Evolutionary conservation across 2,113 vertebrate genomes (phyloP).

Genomic region (Pholis gunnellus): DNA sequence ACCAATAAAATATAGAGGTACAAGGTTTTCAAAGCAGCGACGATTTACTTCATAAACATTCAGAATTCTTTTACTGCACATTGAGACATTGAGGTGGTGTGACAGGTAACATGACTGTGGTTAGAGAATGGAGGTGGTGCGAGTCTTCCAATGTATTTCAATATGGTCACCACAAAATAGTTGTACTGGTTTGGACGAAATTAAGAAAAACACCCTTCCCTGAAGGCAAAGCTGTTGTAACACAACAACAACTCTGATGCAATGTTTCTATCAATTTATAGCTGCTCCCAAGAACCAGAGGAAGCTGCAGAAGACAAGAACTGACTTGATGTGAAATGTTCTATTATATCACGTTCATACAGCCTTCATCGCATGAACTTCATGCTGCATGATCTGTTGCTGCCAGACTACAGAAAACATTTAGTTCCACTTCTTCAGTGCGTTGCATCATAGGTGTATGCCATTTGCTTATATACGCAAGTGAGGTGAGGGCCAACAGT

Average conservation of each 20-base stretch:
- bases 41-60: neutral
- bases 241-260: constrained; percentile 21
- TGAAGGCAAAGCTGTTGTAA: neutral
- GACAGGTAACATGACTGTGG: neutral
- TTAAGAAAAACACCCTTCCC: neutral
- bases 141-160: neutral
- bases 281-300: neutral
- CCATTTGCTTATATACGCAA: constrained; percentile 1
- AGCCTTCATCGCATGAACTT: no score
- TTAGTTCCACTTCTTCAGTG: neutral
- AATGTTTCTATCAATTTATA: neutral
- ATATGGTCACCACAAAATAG: neutral
- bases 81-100: neutral
- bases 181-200: neutral
- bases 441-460: neutral
- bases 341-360: neutral
- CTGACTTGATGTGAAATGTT: neutral
- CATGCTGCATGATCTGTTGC: no score
- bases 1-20: no score
- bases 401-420: neutral
- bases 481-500: constrained; percentile 1
- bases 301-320: neutral
- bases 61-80: neutral
- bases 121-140: neutral
- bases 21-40: no score